Base-by-base conservation (phyloP, 2,797 vertebrate species). In the Leptatherina wallacei region DNA sequence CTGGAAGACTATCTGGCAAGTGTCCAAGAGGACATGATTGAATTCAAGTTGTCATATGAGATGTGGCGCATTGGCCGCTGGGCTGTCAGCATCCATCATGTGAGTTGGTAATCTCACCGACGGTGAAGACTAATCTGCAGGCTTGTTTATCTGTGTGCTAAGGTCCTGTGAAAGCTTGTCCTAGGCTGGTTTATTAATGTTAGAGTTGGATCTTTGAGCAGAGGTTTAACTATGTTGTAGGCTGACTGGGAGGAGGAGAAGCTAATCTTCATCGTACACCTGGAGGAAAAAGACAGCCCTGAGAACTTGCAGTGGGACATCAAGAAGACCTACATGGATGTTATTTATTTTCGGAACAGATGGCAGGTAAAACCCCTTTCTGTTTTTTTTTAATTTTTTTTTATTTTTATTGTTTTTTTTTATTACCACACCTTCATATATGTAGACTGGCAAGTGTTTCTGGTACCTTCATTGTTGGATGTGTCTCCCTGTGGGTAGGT, bases 261-360 rank as follows among this genome's bases (percentile, higher is more conserved):
- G 69, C 65, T 94, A 0, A 77, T 77, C 82, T 95, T 95, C 81
- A 93, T 78, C 0, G 29, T 95, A 65, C 94, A 94, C 68, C 58
- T 96, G 72, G 93, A 94, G 67, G 94, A 95, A 63, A 79, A 68
- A 47, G 73, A 84, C 89, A 93, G 92, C 65, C 91, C 93, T 0
- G 93, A 95, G 77, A 94, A 93, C 83, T 86, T 95, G 0, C 91
- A 94, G 38, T 95, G 95, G 95, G 91, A 94, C 74, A 92, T 95
- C 67, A 91, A 35, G 71, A 95, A 94, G 86, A 84, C 87, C 12
- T 90, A 91, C 83, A 85, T 74, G 54, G 92, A 95, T 18, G 66
- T 95, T 59, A 74, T 91, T 20, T 6, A 90, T 54, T 94, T 96
- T 76, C 66, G 86, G 77, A 91, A 92, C 81, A 80, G 82, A 78